Conservation (phyloP, 2,888 invertebrate species). For the Eristalis arbustorum region DNA sequence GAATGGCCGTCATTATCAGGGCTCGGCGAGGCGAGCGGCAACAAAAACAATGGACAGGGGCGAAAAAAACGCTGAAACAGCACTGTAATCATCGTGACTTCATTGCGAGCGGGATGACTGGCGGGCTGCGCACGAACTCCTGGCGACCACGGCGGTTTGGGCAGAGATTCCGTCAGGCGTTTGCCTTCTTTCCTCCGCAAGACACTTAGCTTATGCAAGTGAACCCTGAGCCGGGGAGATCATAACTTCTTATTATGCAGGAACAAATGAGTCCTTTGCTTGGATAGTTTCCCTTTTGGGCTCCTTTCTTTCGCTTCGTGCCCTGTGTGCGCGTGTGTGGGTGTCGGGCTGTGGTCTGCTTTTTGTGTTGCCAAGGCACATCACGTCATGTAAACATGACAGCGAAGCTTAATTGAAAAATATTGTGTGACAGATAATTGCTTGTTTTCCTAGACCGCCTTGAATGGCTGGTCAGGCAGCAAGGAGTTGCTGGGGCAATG, state of each 20-base stretch:
- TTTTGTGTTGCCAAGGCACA: constrained; percentile 21
- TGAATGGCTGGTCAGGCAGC: background rate
- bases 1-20: constrained; percentile 59
- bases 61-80: constrained; percentile 4
- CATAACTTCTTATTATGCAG: constrained; percentile 55
- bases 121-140: constrained; percentile 46
- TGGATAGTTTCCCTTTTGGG: background rate
- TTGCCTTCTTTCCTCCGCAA: background rate
- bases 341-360: background rate
- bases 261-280: constrained; percentile 52
- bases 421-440: constrained; percentile 19
- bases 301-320: background rate
- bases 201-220: constrained; percentile 41
- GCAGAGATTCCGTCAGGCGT: constrained; percentile 46
- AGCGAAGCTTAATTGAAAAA: constrained; percentile 38
- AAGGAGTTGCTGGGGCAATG: background rate
- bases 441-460: background rate
- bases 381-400: constrained; percentile 56
- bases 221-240: constrained; percentile 44
- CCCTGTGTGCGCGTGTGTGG: background rate
- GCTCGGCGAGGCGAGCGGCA: too few species aligned
- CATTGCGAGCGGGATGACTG: constrained; percentile 39
- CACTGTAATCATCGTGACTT: constrained; percentile 53
- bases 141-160: constrained; percentile 16
- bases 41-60: background rate